Evolutionary conservation across 2,113 vertebrate species (phyloP), one percentile per base, ranked within the genome.

Genomic region (Rhabdomys dilectus): DNA sequence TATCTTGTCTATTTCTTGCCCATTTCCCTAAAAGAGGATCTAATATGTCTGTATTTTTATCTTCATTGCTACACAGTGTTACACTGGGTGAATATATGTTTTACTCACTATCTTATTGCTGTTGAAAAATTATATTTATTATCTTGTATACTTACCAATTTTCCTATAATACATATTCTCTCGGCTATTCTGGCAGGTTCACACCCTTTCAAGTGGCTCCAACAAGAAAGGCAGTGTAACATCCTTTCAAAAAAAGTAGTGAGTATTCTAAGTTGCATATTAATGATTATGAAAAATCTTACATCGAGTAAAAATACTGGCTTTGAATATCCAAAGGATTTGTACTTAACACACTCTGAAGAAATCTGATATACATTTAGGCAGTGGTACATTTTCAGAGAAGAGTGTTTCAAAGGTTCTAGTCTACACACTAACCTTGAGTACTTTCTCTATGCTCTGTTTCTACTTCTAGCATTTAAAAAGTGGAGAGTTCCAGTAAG

Each of bases 71-170:
- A 15, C 39, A 39, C 42, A 66, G 7, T 26, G 89, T 82, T 82
- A 58, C 51, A 75, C 17, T 45, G 5, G 70, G 39, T 94, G 45
- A 48, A 78, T 53, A 87, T 78, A 29, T 87, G n/a, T 12, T 89
- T 39, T 86, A 86, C 90, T 93, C 12, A 72, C 80, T 80, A 36
- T 42, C 36, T 64, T 93, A 1, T 91, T 91, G 12, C 60, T 93
- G 12, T 81, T 92, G 51, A 36, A 78, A 87, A 95, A 58, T 93
- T 68, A 72, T 81, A 73, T 78, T 78, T 39, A 68, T 6, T 58
- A 42, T 66, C 3, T 70, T 93, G 29, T n/a, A 36, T 75, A 72
- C 3, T 13, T 15, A 86, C 12, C 19, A 82, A 53, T 64, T 92
- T 85, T 86, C 48, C 34, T 26, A 72, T 22, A 76, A 70, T 15